These are phyloP conservation scores for Dynastes hyllus DNA, from an alignment of 2,888 invertebrate genomes.

Conservation along the genomic window DNA sequence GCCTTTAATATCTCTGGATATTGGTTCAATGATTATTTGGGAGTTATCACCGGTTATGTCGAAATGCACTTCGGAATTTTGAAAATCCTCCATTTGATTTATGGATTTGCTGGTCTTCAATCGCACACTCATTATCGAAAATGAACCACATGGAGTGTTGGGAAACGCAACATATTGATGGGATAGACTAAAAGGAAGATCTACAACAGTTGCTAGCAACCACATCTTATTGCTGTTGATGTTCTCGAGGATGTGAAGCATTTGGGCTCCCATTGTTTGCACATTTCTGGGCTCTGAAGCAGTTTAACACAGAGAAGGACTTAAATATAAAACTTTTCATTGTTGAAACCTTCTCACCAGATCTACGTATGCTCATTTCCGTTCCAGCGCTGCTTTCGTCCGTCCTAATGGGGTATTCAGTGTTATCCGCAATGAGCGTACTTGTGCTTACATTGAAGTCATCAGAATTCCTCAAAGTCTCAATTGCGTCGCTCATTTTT, in stretches of 20 bases:
- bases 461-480: conserved; percentile 1
- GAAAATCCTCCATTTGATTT: conserved; percentile 38
- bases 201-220: conserved; percentile 55
- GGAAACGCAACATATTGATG: conserved; percentile 60
- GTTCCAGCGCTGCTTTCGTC: neutral
- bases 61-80: conserved; percentile 15
- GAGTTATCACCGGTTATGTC: conserved; percentile 56
- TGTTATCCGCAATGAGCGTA: neutral
- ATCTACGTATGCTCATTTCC: neutral
- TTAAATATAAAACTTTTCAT: no score
- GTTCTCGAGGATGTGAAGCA: neutral
- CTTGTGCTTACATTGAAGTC: neutral
- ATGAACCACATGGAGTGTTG: conserved; percentile 63
- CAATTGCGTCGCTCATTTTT: conserved; percentile 17
- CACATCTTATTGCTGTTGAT: conserved; percentile 52
- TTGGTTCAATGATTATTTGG: conserved; percentile 60
- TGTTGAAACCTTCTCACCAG: no score
- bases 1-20: conserved; percentile 56
- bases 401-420: neutral
- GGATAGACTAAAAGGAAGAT: conserved; percentile 57
- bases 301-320: no score
- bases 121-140: conserved; percentile 57
- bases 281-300: no score
- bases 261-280: no score
- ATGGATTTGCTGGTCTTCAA: conserved; percentile 56